Evolutionary conservation across 2,888 invertebrate genomes (phyloP).

Genomic region (Mesopsocus fuscifrons): DNA sequence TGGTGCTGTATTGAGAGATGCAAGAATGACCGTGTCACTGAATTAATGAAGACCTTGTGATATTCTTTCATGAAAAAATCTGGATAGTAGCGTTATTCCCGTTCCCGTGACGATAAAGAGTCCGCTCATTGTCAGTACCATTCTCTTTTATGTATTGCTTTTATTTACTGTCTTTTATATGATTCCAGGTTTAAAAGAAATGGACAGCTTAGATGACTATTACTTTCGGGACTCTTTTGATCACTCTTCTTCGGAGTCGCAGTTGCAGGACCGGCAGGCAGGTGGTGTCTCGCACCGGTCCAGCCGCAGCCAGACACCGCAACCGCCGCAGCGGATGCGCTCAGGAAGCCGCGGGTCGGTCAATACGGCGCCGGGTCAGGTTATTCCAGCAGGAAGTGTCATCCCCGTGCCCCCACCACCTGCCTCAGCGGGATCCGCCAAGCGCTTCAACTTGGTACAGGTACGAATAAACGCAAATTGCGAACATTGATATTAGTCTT

Average conservation of each 20-base stretch:
- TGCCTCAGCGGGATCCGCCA: background rate
- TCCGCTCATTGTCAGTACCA: too few relatives aligned
- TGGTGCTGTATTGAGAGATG: too few relatives aligned
- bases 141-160: too few relatives aligned
- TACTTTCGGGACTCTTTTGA: constrained; percentile 56
- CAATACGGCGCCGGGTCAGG: background rate
- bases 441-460: constrained; percentile 7
- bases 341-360: constrained; percentile 8
- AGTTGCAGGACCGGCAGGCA: constrained; percentile 29
- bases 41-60: too few relatives aligned
- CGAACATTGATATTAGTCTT: too few relatives aligned
- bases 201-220: constrained; percentile 35
- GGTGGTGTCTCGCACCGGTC: constrained; percentile 26
- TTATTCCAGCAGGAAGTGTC: background rate
- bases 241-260: constrained; percentile 63
- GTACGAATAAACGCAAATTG: too few relatives aligned
- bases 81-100: too few relatives aligned
- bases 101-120: too few relatives aligned
- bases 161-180: too few relatives aligned
- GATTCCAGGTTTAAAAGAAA: constrained; percentile 18
- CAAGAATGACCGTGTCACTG: too few relatives aligned
- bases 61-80: too few relatives aligned
- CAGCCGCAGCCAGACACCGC: constrained; percentile 30
- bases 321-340: constrained; percentile 15
- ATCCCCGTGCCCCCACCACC: constrained; percentile 10